Percentiles rank a stretch among this genome's conserved stretches.
Conservation (phyloP, 2,113 vertebrate genomes). For the Tragelaphus strepsiceros region DNA sequence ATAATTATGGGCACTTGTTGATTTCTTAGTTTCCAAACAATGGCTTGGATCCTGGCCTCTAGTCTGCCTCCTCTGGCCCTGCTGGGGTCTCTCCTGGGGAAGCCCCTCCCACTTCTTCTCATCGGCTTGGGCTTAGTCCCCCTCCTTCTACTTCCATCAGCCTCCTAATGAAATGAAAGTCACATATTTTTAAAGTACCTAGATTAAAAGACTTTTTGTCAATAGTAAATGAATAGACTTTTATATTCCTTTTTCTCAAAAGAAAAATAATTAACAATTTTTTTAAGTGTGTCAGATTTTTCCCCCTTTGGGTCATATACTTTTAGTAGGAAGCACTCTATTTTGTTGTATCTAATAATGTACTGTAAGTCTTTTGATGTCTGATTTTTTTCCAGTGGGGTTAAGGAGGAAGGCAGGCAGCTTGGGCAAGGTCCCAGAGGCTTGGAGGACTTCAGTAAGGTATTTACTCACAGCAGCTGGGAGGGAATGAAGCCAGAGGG, state of each 20-base stretch:
- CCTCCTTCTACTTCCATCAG: neutral
- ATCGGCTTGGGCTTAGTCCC: neutral
- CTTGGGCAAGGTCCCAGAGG: neutral
- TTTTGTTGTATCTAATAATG: neutral
- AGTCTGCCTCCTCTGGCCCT: neutral
- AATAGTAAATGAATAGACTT: neutral
- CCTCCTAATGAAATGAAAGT: neutral
- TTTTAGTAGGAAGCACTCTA: neutral
- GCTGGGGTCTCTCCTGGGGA: too few relatives aligned
- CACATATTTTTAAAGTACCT: neutral
- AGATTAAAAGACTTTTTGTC: conserved; percentile 1
- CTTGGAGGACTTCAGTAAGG: neutral
- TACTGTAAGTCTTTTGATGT: neutral
- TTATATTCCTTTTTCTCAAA: neutral
- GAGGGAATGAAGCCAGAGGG: neutral
- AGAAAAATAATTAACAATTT: neutral
- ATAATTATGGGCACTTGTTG: neutral
- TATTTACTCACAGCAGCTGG: neutral
- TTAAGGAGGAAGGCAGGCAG: neutral
- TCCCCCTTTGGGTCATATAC: neutral
- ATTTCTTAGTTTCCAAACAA: neutral
- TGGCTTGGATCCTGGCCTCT: neutral
- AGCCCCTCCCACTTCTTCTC: neutral
- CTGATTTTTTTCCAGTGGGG: neutral
- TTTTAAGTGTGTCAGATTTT: conserved; percentile 12